Conservation (phyloP, 2,888 invertebrate species). For the Ophioninae sp. region DNA sequence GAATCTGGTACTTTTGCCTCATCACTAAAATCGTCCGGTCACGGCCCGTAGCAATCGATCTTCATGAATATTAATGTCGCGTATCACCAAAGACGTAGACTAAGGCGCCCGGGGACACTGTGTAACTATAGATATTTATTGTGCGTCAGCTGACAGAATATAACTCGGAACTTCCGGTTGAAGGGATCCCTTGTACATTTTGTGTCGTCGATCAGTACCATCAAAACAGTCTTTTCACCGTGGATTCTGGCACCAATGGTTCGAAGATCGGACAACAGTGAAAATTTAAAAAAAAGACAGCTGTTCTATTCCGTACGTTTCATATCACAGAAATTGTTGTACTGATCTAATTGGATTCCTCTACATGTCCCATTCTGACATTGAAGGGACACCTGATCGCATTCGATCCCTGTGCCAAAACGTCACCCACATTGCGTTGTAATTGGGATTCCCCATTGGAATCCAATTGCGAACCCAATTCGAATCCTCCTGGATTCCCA, state of each 20-base stretch:
- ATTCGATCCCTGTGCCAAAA: background rate
- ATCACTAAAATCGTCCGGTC: slow-evolving; percentile 52
- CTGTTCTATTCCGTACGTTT: too few relatives aligned
- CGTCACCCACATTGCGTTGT: too few relatives aligned
- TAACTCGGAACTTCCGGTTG: slow-evolving; percentile 33
- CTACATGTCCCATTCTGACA: too few relatives aligned
- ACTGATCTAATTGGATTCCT: too few relatives aligned
- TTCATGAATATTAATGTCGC: slow-evolving; percentile 62
- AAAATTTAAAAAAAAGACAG: too few relatives aligned
- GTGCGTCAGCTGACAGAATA: slow-evolving; percentile 24
- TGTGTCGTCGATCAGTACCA: background rate
- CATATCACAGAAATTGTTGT: too few relatives aligned
- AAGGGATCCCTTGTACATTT: slow-evolving; percentile 30
- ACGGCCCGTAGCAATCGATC: slow-evolving; percentile 57
- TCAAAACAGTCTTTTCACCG: slow-evolving; percentile 13
- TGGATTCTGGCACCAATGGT: background rate
- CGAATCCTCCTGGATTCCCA: too few relatives aligned
- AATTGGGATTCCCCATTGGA: too few relatives aligned
- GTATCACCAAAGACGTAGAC: slow-evolving; percentile 39
- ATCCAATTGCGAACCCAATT: too few relatives aligned
- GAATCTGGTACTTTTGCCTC: slow-evolving; percentile 19
- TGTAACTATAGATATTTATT: background rate
- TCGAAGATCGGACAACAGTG: background rate
- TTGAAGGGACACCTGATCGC: too few relatives aligned
- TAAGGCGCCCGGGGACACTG: background rate